phyloP scores from a whole-genome alignment of 2,797 vertebrate genomes.

The Halcyon chelicuti region DNA sequence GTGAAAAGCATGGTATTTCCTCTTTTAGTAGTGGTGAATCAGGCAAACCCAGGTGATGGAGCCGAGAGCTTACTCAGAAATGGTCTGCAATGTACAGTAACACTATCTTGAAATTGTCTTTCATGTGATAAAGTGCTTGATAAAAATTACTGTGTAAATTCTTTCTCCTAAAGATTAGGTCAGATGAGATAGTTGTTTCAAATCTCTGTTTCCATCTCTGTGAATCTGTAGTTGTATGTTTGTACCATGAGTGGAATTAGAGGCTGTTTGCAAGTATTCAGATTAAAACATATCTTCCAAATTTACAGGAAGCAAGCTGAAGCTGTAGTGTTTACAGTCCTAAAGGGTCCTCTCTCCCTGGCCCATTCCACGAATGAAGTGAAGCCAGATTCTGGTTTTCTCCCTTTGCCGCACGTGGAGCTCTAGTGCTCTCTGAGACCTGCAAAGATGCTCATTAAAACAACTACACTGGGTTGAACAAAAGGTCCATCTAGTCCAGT shows the following conservation, averaged over 20 bases:
- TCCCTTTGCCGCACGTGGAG: background rate
- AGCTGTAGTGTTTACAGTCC: background rate
- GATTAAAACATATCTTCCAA: background rate
- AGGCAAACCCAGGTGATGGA: background rate
- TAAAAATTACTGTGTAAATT: background rate
- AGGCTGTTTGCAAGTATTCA: background rate
- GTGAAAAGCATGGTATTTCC: background rate
- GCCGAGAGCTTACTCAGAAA: background rate
- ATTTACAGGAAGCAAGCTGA: background rate
- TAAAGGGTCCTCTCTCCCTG: background rate
- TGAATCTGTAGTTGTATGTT: background rate
- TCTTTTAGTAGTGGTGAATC: background rate
- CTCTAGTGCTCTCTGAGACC: background rate
- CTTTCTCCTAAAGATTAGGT: conserved; percentile 25
- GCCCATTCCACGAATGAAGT: background rate
- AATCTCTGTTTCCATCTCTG: background rate
- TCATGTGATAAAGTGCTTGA: background rate
- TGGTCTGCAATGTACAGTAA: background rate
- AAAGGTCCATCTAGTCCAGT: background rate
- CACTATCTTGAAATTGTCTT: background rate
- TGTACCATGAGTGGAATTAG: background rate
- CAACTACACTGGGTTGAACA: background rate
- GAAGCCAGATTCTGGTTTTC: background rate
- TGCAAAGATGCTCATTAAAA: background rate
- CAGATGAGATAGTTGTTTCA: conserved; percentile 21